A percentile compares a stretch with the other conserved stretches of the same genome.
phyloP scores from a whole-genome alignment of 2,888 invertebrate genomes.

The Hirtodrosophila trivittata region DNA sequence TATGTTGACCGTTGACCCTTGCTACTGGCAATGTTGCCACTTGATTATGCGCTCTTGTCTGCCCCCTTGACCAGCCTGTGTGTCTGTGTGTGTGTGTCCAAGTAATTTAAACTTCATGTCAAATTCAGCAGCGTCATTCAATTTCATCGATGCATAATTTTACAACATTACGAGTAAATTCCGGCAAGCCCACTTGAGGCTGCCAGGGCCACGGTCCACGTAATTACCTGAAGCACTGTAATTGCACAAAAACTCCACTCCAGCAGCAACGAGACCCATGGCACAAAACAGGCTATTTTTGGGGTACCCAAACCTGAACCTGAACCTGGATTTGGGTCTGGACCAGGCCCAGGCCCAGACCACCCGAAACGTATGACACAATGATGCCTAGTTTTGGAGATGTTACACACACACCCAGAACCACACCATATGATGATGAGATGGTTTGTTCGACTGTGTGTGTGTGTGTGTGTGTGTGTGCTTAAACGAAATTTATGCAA shows the following conservation, averaged over 20 bases:
- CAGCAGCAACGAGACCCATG: background rate
- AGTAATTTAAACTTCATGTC: conserved; percentile 82
- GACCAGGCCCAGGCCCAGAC: background rate
- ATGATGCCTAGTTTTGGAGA: conserved; percentile 57
- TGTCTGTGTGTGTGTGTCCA: conserved; percentile 39
- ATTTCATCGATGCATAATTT: conserved; percentile 80
- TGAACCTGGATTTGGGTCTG: background rate
- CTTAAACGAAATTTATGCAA: conserved; percentile 77
- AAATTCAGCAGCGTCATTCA: conserved; percentile 78
- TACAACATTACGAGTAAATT: conserved; percentile 27
- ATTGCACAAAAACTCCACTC: conserved; percentile 52
- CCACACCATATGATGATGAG: conserved; percentile 8
- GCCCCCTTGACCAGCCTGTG: conserved; percentile 3
- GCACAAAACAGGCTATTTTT: conserved; percentile 10
- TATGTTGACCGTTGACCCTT: conserved; percentile 49
- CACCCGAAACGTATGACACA: conserved; percentile 15
- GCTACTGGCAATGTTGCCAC: conserved; percentile 61
- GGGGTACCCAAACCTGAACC: too few species aligned
- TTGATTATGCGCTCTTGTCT: conserved; percentile 69
- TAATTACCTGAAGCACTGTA: conserved; percentile 78
- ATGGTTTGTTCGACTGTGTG: conserved; percentile 2
- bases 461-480: conserved; percentile 1
- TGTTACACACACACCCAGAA: conserved; percentile 11
- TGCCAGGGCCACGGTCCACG: conserved; percentile 47
- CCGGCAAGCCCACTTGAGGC: conserved; percentile 54